A percentile compares a stretch with the other conserved stretches of the same genome.
These are phyloP conservation scores for Hiodon tergisus DNA, from an alignment of 2,113 vertebrate genomes.

Conservation along the genomic window DNA sequence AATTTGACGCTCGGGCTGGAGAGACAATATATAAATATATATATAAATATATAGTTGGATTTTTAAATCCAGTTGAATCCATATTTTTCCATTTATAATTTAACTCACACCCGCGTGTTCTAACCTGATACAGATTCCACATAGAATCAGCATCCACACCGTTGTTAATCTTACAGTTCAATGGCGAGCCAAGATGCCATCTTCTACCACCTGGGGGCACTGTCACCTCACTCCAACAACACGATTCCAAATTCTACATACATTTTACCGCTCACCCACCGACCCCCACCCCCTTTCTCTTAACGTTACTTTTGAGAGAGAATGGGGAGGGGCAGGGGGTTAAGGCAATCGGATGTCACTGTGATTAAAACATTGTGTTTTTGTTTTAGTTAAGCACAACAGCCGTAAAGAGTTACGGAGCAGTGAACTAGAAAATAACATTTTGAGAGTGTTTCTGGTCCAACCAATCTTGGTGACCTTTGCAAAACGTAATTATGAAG, in stretches of 20 bases:
- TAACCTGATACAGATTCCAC: background rate
- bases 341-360: constrained; percentile 15
- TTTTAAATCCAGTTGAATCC: too few relatives aligned
- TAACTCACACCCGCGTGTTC: too few relatives aligned
- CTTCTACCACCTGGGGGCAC: constrained; percentile 14
- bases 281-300: background rate
- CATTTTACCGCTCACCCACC: background rate
- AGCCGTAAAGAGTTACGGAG: constrained; percentile 58
- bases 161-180: background rate
- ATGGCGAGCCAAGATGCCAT: background rate
- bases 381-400: constrained; percentile 53
- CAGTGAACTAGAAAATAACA: constrained; percentile 75
- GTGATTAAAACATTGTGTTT: constrained; percentile 57
- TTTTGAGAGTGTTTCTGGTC: constrained; percentile 58
- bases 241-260: background rate
- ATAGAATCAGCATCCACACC: background rate
- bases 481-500: constrained; percentile 50
- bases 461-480: constrained; percentile 52
- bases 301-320: constrained; percentile 17
- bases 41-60: too few relatives aligned
- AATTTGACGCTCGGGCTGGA: constrained; percentile 32
- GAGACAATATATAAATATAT: background rate
- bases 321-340: background rate
- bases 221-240: background rate
- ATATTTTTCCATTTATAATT: too few relatives aligned